phyloP scores from a whole-genome alignment of 2,113 vertebrate species.

The Phocoena sinus region DNA sequence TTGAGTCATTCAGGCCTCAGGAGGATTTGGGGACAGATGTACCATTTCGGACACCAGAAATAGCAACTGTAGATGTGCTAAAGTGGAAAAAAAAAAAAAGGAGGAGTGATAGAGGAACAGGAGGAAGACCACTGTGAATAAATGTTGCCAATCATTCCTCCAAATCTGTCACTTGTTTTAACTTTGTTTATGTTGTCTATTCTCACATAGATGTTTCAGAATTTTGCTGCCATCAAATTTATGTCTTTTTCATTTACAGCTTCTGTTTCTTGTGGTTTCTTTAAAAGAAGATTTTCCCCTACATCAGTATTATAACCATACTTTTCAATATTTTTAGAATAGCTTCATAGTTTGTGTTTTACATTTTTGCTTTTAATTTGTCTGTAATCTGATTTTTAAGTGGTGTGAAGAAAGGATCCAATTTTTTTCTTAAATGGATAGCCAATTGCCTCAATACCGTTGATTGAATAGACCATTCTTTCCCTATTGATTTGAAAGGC shows the following conservation, averaged over 20 bases:
- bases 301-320: constrained; percentile 32
- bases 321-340: constrained; percentile 40
- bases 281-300: background rate
- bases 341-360: constrained; percentile 6
- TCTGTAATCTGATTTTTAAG: constrained; percentile 42
- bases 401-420: constrained; percentile 36
- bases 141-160: constrained; percentile 50
- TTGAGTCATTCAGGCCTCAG: background rate
- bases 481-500: constrained; percentile 52
- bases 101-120: background rate
- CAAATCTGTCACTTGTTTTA: constrained; percentile 37
- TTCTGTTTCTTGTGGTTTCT: constrained; percentile 35
- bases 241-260: constrained; percentile 15
- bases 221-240: constrained; percentile 37
- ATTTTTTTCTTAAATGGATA: constrained; percentile 44
- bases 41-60: constrained; percentile 16
- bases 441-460: constrained; percentile 42
- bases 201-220: constrained; percentile 20
- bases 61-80: background rate
- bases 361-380: constrained; percentile 44
- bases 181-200: constrained; percentile 41
- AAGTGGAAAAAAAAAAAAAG: background rate
- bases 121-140: background rate
- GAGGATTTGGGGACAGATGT: background rate
- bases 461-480: constrained; percentile 61